Percentiles rank a stretch among this genome's conserved stretches.
These are phyloP conservation scores for Lingula anatina DNA, from an alignment of 2,888 invertebrate genomes.

Conservation along the genomic window DNA sequence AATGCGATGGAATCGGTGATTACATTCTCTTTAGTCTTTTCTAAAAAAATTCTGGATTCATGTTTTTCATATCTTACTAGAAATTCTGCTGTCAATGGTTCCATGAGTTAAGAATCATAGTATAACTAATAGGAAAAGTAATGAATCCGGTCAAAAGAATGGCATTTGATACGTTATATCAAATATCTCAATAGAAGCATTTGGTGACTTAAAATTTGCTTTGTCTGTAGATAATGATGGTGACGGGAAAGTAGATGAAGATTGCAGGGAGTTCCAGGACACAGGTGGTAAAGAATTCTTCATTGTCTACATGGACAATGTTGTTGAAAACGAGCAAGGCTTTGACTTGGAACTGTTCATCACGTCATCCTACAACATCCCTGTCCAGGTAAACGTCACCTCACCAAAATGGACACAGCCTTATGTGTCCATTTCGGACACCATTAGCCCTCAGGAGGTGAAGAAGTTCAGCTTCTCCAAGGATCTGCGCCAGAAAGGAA, in stretches of 20 bases:
- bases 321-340: background rate
- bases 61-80: too few relatives aligned
- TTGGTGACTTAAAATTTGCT: too few relatives aligned
- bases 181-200: too few relatives aligned
- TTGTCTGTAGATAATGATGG: background rate
- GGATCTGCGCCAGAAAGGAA: background rate
- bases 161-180: too few relatives aligned
- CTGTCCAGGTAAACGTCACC: background rate
- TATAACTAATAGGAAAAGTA: too few relatives aligned
- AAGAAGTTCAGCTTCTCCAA: background rate
- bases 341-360: background rate
- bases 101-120: too few relatives aligned
- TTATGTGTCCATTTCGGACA: background rate
- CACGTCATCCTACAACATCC: background rate
- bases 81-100: too few relatives aligned
- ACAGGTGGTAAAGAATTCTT: background rate
- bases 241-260: background rate
- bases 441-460: background rate
- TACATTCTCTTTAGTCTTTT: too few relatives aligned
- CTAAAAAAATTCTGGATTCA: too few relatives aligned
- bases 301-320: background rate
- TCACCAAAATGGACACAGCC: background rate
- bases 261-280: background rate
- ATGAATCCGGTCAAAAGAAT: too few relatives aligned
- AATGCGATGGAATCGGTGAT: too few relatives aligned